A percentile compares a stretch with the other conserved stretches of the same genome.
phyloP scores from a whole-genome alignment of 2,797 vertebrate species.

The Chloroceryle inda region DNA sequence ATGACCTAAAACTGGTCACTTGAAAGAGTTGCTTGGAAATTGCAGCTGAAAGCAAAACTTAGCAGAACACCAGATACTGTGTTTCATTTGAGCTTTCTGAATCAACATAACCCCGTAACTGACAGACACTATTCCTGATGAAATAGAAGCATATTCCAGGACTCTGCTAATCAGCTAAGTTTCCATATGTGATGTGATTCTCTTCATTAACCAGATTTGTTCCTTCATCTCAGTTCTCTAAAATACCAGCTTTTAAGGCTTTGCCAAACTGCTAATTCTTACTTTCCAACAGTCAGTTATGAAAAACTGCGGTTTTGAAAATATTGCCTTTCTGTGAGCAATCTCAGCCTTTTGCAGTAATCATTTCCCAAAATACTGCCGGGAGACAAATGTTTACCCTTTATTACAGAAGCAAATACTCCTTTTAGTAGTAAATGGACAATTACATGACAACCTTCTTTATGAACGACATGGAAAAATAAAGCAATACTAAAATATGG shows the following conservation, averaged over 20 bases:
- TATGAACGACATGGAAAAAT: neutral
- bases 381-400: neutral
- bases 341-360: constrained; percentile 3
- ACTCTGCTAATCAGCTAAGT: neutral
- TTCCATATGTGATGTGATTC: constrained; percentile 18
- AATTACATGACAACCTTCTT: neutral
- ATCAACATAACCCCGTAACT: neutral
- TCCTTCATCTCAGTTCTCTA: constrained; percentile 6
- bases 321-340: constrained; percentile 3
- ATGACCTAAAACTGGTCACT: neutral
- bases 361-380: neutral
- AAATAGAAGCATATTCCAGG: neutral
- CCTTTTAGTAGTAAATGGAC: neutral
- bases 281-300: neutral
- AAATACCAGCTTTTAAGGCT: neutral
- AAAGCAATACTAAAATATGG: neutral
- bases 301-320: constrained; percentile 2
- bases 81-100: neutral
- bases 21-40: neutral
- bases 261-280: neutral
- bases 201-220: constrained; percentile 24
- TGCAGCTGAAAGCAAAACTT: neutral
- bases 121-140: neutral
- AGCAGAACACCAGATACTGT: neutral
- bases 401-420: neutral